Evolutionary conservation across 2,113 vertebrate genomes (phyloP), one percentile per base, ranked within the genome.

Genomic region (Cyprinodon tularosa): DNA sequence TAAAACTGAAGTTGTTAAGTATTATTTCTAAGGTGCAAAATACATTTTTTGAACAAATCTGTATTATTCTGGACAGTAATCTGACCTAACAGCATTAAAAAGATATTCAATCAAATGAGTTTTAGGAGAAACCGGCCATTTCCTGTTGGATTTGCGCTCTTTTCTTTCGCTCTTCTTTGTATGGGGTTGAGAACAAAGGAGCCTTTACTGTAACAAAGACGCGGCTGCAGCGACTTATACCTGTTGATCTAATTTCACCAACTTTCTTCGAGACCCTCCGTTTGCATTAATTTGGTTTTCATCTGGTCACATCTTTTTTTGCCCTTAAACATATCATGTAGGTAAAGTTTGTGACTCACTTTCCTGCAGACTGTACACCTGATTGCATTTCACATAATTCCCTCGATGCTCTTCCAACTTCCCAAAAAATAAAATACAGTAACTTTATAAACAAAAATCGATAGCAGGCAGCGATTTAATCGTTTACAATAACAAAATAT

Each of bases 151-250:
- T 85, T 80, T 74, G 73, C 63, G 80, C 72, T 77, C 15, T 57
- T 87, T 74, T 91, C 75, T 83, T 68, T 53, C 68, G 81, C 12
- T 83, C 81, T 88, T 90, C 85, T 90, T 88, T 82, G 88, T 89
- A 88, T 82, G 83, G 20, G 62, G 71, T 73, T 68, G 91, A 93
- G 93, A 94, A 94, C 93, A 94, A 95, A 94, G 93, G 90, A 89
- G 80, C 71, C 86, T 90, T 88, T 89, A 91, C 91, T 84, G 89
- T 88, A 95, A 95, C 94, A 95, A 95, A 94, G 93, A 93, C 80
- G 78, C 50, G 50, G 29, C 88, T 84, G 86, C 88, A 87, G 65
- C 77, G 81, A 86, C 87, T 86, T 81, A 86, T 92, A 95, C 94
- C 94, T 95, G 94, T 95, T 95, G 94, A 94, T 91, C 89, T 82